Evolutionary conservation across 1,140 invertebrate genomes (phyloP), one percentile per base, ranked within the genome.

Genomic region (Whitmania pigra): DNA sequence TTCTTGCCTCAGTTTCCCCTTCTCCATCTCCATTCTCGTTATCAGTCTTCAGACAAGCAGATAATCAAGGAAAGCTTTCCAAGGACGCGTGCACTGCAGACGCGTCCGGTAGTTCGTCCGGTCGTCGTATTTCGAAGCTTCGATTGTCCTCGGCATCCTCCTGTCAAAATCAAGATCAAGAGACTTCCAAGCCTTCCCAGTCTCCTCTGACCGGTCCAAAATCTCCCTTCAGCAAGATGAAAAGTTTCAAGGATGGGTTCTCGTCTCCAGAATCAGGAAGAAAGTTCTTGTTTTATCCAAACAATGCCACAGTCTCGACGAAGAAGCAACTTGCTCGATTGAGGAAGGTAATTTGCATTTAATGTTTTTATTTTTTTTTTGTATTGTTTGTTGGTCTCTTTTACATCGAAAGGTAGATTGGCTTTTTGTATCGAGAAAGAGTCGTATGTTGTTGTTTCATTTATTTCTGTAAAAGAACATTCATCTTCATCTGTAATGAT

Each of bases 311-410:
- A n/a, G 22, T 15, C 22, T 25, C 22, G 1, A 11, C 57, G 22
- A 63, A 63, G 29, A 63, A 63, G 29, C 57, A 63, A 31, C 22
- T 63, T 7, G 57, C 57, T 63, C 57, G 22, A 9, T 25, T 57
- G 22, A 63, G 29, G 18, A 63, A 63, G 57, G 57, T 63, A 49
- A 49, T 49, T 49, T 11, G 43, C 43, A 49, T 15, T 11, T 11
- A 17, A 25, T 22, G 11, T 4, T 25, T 60, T 9, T 22, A 7
- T 60, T 9, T 7, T 6, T n/a, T 60, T 27, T 22, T 22, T 63
- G 15, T n/a, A 15, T 22, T 25, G 2, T 13, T 63, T 57, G 25
- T 63, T 31, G 22, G 13, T 25, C 11, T 63, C 7, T 0, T 63
- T 63, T 22, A 7, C 18, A 25, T 57, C 25, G 54, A 25, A n/a